Conservation (phyloP, 2,888 invertebrate species). For the Pterostichus madidus region DNA sequence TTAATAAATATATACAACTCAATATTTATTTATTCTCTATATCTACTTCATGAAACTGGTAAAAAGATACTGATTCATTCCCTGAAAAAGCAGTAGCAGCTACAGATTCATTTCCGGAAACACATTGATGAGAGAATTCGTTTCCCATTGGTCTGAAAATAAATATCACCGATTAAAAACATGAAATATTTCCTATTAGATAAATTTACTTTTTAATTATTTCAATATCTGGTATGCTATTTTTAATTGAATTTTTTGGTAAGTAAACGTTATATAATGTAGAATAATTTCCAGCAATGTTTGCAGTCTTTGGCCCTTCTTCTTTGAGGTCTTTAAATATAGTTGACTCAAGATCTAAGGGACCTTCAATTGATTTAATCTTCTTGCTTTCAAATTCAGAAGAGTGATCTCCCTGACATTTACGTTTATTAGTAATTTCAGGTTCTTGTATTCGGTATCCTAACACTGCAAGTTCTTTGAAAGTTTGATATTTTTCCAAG, state of each 20-base stretch:
- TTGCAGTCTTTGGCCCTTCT: constrained; percentile 69
- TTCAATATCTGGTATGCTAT: constrained; percentile 70
- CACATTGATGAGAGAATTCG: constrained; percentile 35
- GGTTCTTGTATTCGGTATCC: constrained; percentile 71
- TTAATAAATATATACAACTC: constrained; percentile 39
- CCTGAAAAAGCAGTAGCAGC: constrained; percentile 44
- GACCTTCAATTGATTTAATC: constrained; percentile 53
- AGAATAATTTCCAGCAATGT: constrained; percentile 46
- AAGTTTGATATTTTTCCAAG: constrained; percentile 72
- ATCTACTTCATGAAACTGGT: constrained; percentile 61
- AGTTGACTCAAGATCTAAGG: constrained; percentile 54
- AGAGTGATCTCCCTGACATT: not conserved
- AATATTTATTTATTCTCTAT: constrained; percentile 40
- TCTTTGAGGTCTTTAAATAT: constrained; percentile 70
- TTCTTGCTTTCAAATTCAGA: not conserved
- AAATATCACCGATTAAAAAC: not conserved
- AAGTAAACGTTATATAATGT: constrained; percentile 71
- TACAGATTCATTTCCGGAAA: constrained; percentile 26
- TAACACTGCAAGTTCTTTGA: constrained; percentile 72
- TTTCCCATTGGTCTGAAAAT: constrained; percentile 54
- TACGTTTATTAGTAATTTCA: constrained; percentile 25
- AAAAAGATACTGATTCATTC: constrained; percentile 56
- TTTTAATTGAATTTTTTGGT: constrained; percentile 69
- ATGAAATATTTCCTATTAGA: not conserved
- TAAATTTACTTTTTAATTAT: constrained; percentile 69